A percentile compares a stretch with the other conserved stretches of the same genome.
These are phyloP conservation scores for Drosophila santomea DNA, from an alignment of 1,140 invertebrate genomes.

Conservation along the genomic window DNA sequence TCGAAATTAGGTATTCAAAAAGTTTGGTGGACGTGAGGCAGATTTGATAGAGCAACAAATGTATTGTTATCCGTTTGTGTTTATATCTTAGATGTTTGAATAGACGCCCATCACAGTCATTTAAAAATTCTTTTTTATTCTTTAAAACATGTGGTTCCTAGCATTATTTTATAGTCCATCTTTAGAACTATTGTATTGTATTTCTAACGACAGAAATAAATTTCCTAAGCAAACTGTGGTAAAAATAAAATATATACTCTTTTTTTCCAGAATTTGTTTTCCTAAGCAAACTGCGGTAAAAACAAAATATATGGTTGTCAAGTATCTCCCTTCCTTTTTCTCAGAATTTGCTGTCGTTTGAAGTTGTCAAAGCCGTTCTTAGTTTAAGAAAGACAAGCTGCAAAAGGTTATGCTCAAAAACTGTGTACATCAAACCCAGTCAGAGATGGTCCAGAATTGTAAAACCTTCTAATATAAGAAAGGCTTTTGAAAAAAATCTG, in stretches of 20 bases:
- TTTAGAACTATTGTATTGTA: constrained; percentile 5
- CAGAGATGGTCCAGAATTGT: neutral
- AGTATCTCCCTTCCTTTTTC: too few relatives aligned
- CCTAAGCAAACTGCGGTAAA: constrained; percentile 17
- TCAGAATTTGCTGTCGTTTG: constrained; percentile 13
- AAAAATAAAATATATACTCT: constrained; percentile 17
- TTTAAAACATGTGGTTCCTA: constrained; percentile 16
- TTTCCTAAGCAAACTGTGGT: constrained; percentile 28
- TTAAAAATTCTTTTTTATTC: constrained; percentile 15
- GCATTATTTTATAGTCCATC: constrained; percentile 14
- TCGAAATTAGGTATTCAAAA: constrained; percentile 37
- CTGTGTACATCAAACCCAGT: constrained; percentile 9
- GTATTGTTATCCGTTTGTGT: constrained; percentile 11
- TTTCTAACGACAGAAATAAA: constrained; percentile 18
- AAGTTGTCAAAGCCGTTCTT: constrained; percentile 18
- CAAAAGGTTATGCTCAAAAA: constrained; percentile 33
- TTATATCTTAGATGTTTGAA: constrained; percentile 10
- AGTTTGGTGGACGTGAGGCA: constrained; percentile 54
- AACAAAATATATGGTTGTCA: too few relatives aligned
- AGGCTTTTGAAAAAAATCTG: too few relatives aligned
- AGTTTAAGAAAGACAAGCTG: constrained; percentile 40
- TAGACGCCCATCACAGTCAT: constrained; percentile 10
- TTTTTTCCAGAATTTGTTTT: constrained; percentile 17
- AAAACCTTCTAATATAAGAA: neutral
- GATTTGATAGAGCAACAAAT: constrained; percentile 15